These are phyloP conservation scores for Eueides isabella DNA, from an alignment of 1,140 invertebrate genomes.

Conservation along the genomic window DNA sequence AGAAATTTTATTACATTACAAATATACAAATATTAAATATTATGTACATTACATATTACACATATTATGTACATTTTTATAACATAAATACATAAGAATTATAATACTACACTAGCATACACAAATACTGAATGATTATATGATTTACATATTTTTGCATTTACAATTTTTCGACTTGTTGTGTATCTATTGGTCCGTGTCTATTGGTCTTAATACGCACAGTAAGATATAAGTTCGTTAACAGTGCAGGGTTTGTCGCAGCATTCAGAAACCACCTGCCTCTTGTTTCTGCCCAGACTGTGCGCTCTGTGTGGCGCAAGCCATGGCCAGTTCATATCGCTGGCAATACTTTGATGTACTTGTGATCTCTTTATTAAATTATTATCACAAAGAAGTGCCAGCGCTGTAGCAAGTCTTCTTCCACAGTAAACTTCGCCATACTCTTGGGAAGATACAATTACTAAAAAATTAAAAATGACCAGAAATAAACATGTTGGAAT, in stretches of 20 bases:
- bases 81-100: too few relatives aligned
- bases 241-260: constrained; percentile 48
- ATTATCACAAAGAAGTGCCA: constrained; percentile 30
- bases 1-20: too few relatives aligned
- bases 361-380: constrained; percentile 34
- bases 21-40: too few relatives aligned
- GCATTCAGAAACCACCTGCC: constrained; percentile 47
- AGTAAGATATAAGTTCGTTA: constrained; percentile 46
- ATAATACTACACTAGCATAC: too few relatives aligned
- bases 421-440: constrained; percentile 39
- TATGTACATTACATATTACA: too few relatives aligned
- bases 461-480: background rate
- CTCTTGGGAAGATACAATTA: constrained; percentile 11
- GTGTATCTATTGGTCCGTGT: too few relatives aligned
- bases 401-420: constrained; percentile 15
- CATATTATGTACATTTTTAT: too few relatives aligned
- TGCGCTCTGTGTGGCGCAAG: constrained; percentile 33
- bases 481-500: constrained; percentile 5
- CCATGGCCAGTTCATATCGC: constrained; percentile 31
- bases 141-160: too few relatives aligned
- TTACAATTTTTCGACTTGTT: too few relatives aligned
- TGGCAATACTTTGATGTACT: background rate
- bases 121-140: too few relatives aligned
- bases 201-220: constrained; percentile 32
- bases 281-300: constrained; percentile 39